Evolutionary conservation across 2,888 invertebrate genomes (phyloP).

Genomic region (Heteropelma amictum): DNA sequence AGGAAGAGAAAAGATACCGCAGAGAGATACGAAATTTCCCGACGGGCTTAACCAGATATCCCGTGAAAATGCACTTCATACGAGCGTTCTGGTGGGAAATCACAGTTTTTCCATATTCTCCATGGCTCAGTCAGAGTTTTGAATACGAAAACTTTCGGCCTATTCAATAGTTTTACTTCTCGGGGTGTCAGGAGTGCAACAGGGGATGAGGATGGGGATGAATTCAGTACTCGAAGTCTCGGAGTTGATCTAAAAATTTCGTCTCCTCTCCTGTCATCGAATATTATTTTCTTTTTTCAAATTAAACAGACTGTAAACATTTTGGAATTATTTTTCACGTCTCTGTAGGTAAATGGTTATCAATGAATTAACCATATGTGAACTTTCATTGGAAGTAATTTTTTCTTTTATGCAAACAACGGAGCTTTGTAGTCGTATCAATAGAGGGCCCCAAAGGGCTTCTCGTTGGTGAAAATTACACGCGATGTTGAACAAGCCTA

Average conservation of each 20-base stretch:
- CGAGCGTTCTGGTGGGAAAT: conserved; percentile 46
- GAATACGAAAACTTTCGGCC: conserved; percentile 1
- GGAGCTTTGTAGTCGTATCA: background rate
- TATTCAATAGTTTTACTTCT: background rate
- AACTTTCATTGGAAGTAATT: no score
- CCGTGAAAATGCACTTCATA: conserved; percentile 5
- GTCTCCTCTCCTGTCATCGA: no score
- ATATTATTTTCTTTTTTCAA: no score
- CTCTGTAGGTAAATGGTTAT: no score
- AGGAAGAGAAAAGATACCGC: background rate
- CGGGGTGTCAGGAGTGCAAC: no score
- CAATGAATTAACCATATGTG: no score
- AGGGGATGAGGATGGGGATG: no score
- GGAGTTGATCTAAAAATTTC: no score
- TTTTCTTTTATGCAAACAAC: no score
- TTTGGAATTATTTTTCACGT: no score
- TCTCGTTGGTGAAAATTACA: conserved; percentile 16
- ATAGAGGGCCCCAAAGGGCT: background rate
- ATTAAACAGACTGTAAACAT: no score
- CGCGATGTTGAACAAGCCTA: conserved; percentile 32
- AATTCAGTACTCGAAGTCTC: no score
- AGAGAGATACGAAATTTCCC: conserved; percentile 52
- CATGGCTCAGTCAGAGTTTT: background rate
- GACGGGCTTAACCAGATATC: conserved; percentile 30
- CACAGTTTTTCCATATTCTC: conserved; percentile 36